Evolutionary conservation across 2,113 vertebrate species (phyloP), one percentile per base, ranked within the genome.

Genomic region (Xenotilapia leptura): DNA sequence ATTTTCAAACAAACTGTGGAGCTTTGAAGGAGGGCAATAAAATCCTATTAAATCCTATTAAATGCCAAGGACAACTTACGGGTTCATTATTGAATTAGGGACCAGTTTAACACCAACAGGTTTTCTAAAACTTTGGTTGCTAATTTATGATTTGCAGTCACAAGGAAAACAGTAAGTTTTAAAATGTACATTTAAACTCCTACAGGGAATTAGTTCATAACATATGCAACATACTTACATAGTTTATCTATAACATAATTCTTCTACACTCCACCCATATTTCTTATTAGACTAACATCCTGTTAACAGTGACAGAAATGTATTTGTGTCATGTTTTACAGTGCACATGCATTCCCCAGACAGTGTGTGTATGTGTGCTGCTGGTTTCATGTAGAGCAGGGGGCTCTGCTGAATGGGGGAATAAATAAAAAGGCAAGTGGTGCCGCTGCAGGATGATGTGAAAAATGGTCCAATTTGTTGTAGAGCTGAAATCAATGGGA

Each of bases 401-500:
- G 42, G 4, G 56, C 77, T 89, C 75, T 87, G 82, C 86, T 79
- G 86, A 90, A 88, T 45, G 42, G 85, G 70, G 77, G 81, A 85
- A 93, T 94, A 88, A 88, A 91, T 94, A 90, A 91, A 89, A 90
- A 92, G 83, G 80, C 88, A 87, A 90, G 91, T 89, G 84, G 87
- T 51, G 83, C 79, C 42, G 7, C 88, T 23, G 89, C 51, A 42
- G 88, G 85, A 82, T 33, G 31, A 26, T 79, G 68, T 94, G 92
- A 95, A 93, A 91, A 94, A 94, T 93, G 85, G 90, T 90, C 92
- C 92, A 92, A 94, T 95, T 94, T 93, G 84, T 80, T 86, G 84
- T 84, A 87, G 92, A 94, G 90, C 86, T 86, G 89, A 92, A 95
- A 95, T 95, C 93, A 91, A 94, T 94, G 93, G 88, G 83, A 91